A percentile compares a stretch with the other conserved stretches of the same genome.
Conservation (phyloP, 1,140 invertebrate genomes). For the Gyrodactylus bullatarudis region DNA sequence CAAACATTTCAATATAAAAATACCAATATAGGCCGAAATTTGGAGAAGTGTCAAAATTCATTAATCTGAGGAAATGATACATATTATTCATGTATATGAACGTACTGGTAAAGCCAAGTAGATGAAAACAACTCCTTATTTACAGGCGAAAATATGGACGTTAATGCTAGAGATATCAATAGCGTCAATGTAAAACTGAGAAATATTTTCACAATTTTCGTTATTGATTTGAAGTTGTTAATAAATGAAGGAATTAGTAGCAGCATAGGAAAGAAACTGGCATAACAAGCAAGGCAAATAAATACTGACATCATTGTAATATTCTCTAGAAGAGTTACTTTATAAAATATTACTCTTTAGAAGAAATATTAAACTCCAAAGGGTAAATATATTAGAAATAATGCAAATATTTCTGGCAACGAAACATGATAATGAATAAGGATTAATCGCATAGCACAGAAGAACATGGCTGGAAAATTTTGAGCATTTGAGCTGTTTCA, state of each 20-base stretch:
- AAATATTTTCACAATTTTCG: neutral
- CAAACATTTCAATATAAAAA: constrained; percentile 98
- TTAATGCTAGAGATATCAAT: neutral
- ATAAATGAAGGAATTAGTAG: neutral
- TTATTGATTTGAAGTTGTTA: neutral
- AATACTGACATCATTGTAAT: neutral
- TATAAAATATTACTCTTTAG: neutral
- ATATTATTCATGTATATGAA: neutral
- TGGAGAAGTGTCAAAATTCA: constrained; percentile 61
- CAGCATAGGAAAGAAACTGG: neutral
- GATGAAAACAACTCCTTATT: neutral
- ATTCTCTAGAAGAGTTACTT: neutral
- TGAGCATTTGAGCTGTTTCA: neutral
- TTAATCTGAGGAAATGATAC: constrained; percentile 14
- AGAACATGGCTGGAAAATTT: neutral
- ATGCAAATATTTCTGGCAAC: neutral
- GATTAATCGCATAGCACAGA: neutral
- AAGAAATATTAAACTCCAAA: neutral
- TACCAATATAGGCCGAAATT: constrained; percentile 97
- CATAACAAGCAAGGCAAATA: neutral
- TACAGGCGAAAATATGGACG: neutral
- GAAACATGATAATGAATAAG: neutral
- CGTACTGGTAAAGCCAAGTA: neutral
- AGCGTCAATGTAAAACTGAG: neutral
- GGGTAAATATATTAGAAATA: neutral